These are phyloP conservation scores for Lathronympha strigana DNA, from an alignment of 2,888 invertebrate genomes.

Conservation along the genomic window DNA sequence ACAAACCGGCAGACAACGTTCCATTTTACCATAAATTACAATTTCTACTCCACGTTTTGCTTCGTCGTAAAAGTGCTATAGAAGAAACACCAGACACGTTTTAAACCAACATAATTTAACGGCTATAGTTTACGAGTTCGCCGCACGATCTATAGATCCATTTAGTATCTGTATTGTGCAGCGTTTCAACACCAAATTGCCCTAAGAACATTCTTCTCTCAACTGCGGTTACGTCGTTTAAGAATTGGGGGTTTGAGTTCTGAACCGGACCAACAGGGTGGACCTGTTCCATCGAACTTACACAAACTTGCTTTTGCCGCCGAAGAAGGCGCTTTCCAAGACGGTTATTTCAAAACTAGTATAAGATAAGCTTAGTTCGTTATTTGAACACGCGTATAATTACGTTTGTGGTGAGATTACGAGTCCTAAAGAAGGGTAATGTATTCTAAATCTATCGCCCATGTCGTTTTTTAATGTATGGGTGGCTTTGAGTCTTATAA, in stretches of 20 bases:
- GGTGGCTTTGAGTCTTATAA: constrained; percentile 2
- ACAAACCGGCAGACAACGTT: neutral
- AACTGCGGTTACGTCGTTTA: neutral
- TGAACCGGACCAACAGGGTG: constrained; percentile 33
- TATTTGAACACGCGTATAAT: neutral
- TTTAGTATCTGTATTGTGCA: constrained; percentile 40
- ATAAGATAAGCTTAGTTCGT: neutral
- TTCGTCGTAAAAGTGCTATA: neutral
- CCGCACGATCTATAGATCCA: constrained; percentile 36
- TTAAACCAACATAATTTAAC: constrained; percentile 33
- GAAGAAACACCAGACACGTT: neutral
- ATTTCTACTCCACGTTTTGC: neutral
- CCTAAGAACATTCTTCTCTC: neutral
- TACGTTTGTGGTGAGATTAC: constrained; percentile 30
- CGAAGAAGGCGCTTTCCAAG: neutral
- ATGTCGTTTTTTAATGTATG: constrained; percentile 26
- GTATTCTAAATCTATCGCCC: constrained; percentile 38
- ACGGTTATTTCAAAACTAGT: neutral
- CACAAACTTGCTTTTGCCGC: constrained; percentile 16
- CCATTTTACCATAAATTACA: no score
- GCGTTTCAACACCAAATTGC: neutral
- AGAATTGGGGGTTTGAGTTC: neutral
- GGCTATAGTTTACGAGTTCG: constrained; percentile 29
- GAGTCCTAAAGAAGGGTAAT: constrained; percentile 41
- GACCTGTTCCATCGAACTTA: constrained; percentile 36